Base-by-base conservation (phyloP, 2,113 vertebrate species). In the Mobula birostris region DNA sequence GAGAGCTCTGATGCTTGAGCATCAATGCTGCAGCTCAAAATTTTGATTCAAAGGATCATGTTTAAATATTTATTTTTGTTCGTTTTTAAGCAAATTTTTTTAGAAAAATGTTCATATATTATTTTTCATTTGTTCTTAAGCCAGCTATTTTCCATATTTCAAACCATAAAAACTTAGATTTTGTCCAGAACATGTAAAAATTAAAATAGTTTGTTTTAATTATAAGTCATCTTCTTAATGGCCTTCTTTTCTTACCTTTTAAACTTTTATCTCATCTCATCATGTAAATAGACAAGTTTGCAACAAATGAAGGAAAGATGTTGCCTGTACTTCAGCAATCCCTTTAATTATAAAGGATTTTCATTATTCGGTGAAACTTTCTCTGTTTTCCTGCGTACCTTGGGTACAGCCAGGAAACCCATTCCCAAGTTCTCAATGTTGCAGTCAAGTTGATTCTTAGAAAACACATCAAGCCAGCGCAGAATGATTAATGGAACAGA, bases 1-100 rank as follows among this genome's bases (percentile, higher is more conserved):
- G 15, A 90, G 85, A 32, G n/a, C 85, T 90, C n/a, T 63, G n/a
- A 68, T 90, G 85, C 61, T n/a, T 32, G 29, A 90, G 85, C 61
- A 90, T 17, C 61, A 66, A 68, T 32, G n/a, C 7, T 32, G 19
- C 61, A 88, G 61, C 12, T 63, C n/a, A 88, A 88, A n/a, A 12
- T n/a, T 32, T 63, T 63, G 83, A 29, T 29, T 88, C 66, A 61
- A 90, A n/a, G n/a, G 36, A 21, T 6, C 6, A 90, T 2, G 61
- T 7, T 66, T 66, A 19, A 90, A 90, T 58, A n/a, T 15, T 63
- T n/a, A 66, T 61, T 87, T 48, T 83, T 36, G n/a, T 87, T 63
- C 58, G 4, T 27, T 85, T 85, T 66, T 19, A 68, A 66, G 17
- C 85, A 29, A 7, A 2, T n/a, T 79, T 9, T 63, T 63, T 58